Percentiles rank a stretch among this genome's conserved stretches.
Evolutionary conservation across 1,140 invertebrate genomes (phyloP).

Genomic region (Homarus americanus): DNA sequence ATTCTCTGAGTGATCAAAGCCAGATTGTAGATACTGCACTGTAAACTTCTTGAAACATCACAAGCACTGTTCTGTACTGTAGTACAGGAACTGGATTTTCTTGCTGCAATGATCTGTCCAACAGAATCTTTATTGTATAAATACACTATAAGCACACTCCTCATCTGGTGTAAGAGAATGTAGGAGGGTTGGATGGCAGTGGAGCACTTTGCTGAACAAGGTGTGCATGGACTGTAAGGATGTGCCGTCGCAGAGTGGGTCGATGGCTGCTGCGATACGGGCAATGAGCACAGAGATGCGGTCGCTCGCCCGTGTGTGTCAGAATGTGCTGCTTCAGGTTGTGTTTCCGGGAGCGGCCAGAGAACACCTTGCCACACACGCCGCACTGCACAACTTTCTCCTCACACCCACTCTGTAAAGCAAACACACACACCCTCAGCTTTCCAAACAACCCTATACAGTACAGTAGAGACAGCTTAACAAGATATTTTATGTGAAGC

Average conservation of each 20-base stretch:
- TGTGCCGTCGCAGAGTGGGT: conserved; percentile 68
- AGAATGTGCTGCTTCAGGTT: conserved; percentile 72
- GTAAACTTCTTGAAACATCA: no score
- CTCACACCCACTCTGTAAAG: conserved; percentile 55
- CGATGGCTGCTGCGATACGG: conserved; percentile 76
- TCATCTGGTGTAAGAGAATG: conserved; percentile 12
- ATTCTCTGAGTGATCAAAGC: no score
- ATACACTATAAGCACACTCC: neutral
- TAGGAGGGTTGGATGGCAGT: neutral
- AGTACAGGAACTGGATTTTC: no score
- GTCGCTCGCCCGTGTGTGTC: conserved; percentile 78
- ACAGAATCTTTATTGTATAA: no score
- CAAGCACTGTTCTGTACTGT: no score
- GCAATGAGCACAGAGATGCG: conserved; percentile 79
- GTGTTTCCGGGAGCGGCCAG: conserved; percentile 70
- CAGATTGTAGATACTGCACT: no score
- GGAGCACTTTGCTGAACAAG: conserved; percentile 28
- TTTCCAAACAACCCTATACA: conserved; percentile 20
- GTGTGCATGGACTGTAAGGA: conserved; percentile 71
- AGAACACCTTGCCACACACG: conserved; percentile 71
- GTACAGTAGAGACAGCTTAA: no score
- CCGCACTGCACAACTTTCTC: conserved; percentile 67
- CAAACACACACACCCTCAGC: conserved; percentile 56
- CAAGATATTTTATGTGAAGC: neutral
- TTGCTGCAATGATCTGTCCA: no score